Conservation (phyloP, 2,797 vertebrate species). For the Tolypeutes matacus region DNA sequence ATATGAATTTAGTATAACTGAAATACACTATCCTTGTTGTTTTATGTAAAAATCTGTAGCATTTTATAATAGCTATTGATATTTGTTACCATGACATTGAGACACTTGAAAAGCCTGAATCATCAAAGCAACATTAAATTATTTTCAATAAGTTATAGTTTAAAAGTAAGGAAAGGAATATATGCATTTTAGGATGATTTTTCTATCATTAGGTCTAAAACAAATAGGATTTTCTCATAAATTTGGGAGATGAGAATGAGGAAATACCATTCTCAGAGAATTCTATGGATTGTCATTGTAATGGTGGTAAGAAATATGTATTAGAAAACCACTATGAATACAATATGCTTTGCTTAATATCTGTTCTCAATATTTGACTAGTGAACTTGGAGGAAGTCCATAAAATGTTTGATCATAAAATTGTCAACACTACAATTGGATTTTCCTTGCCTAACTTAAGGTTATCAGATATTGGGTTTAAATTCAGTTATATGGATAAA, state of each 20-base stretch:
- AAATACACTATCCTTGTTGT: no score
- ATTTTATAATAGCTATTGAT: not conserved
- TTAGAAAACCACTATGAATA: conserved; percentile 4
- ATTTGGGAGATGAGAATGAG: not conserved
- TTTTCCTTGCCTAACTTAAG: conserved; percentile 6
- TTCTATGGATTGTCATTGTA: not conserved
- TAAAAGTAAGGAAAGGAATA: not conserved
- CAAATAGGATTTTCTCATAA: not conserved
- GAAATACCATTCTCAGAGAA: not conserved
- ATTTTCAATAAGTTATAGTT: not conserved
- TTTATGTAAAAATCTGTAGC: no score
- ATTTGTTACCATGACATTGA: not conserved
- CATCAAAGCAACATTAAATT: not conserved
- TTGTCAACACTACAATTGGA: not conserved
- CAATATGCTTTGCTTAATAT: not conserved
- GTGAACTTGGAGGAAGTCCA: not conserved
- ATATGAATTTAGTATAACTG: no score
- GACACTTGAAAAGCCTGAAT: not conserved
- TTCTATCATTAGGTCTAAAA: not conserved
- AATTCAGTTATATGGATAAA: conserved; percentile 2
- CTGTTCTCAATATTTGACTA: not conserved
- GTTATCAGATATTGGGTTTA: not conserved
- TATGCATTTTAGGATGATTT: not conserved
- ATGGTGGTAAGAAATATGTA: not conserved
- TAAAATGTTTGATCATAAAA: not conserved